These are phyloP conservation scores for Lochmaea crataegi DNA, from an alignment of 2,888 invertebrate species.

Conservation along the genomic window DNA sequence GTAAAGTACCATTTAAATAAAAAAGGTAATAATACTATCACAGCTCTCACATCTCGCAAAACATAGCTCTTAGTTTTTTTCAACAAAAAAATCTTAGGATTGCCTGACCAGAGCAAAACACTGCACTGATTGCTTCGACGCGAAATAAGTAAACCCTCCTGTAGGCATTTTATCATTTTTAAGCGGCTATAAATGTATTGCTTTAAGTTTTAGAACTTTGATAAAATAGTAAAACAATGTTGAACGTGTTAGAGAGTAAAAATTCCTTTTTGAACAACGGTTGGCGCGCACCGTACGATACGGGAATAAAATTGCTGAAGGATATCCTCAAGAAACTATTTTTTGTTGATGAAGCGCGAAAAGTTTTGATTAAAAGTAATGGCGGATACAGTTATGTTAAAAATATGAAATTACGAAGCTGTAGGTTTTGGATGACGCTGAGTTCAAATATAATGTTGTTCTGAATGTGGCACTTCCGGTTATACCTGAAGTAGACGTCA, in stretches of 20 bases:
- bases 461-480: no score
- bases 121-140: constrained; percentile 47
- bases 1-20: constrained; percentile 53
- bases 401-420: no score
- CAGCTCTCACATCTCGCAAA: constrained; percentile 64
- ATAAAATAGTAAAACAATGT: neutral
- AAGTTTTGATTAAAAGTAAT: no score
- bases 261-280: no score
- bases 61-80: constrained; percentile 44
- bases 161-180: constrained; percentile 21
- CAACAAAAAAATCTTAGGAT: constrained; percentile 24
- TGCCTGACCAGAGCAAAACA: constrained; percentile 48
- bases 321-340: no score
- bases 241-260: neutral
- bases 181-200: constrained; percentile 27
- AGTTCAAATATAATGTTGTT: no score
- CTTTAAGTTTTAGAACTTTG: constrained; percentile 17
- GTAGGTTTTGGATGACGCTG: no score
- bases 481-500: no score
- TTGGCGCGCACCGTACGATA: no score
- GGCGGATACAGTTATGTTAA: no score
- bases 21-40: constrained; percentile 61
- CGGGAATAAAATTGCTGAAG: no score
- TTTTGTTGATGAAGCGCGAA: no score
- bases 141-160: constrained; percentile 40